Evolutionary conservation across 2,888 invertebrate species (phyloP).

Genomic region (Drosophila incognita): DNA sequence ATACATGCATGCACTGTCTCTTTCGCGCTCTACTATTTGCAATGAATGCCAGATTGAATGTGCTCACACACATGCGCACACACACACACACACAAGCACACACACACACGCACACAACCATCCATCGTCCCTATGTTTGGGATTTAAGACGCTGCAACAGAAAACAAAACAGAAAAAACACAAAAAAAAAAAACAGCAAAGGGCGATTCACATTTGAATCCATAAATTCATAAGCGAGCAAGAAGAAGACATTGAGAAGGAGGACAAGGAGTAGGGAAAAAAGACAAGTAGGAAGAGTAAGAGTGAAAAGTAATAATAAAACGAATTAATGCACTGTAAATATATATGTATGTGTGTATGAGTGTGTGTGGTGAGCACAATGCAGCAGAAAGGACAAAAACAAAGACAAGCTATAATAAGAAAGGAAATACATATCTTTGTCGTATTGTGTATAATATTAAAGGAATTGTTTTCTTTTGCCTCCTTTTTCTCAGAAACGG

Average conservation of each 20-base stretch:
- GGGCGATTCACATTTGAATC: constrained; percentile 49
- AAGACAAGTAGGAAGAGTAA: constrained; percentile 29
- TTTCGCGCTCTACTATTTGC: constrained; percentile 51
- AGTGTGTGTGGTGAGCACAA: constrained; percentile 25
- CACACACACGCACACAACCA: neutral
- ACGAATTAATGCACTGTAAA: constrained; percentile 60
- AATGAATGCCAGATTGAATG: constrained; percentile 20
- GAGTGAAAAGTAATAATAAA: constrained; percentile 61
- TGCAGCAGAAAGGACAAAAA: constrained; percentile 49
- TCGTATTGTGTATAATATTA: constrained; percentile 27
- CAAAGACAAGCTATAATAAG: constrained; percentile 32
- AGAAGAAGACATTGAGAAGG: constrained; percentile 23
- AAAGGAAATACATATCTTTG: constrained; percentile 30
- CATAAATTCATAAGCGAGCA: constrained; percentile 57
- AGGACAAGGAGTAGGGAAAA: neutral
- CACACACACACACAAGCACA: neutral
- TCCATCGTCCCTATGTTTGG: constrained; percentile 26
- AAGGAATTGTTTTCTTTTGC: constrained; percentile 60
- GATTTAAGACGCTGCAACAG: constrained; percentile 39
- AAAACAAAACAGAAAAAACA: constrained; percentile 3
- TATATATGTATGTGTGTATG: constrained; percentile 4
- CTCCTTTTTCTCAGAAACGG: constrained; percentile 56
- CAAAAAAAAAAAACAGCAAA: constrained; percentile 16
- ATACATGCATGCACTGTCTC: constrained; percentile 3
- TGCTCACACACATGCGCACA: neutral